Percentiles rank a stretch among this genome's conserved stretches.
These are phyloP conservation scores for Lamproptera curius DNA, from an alignment of 2,888 invertebrate species.

Conservation along the genomic window DNA sequence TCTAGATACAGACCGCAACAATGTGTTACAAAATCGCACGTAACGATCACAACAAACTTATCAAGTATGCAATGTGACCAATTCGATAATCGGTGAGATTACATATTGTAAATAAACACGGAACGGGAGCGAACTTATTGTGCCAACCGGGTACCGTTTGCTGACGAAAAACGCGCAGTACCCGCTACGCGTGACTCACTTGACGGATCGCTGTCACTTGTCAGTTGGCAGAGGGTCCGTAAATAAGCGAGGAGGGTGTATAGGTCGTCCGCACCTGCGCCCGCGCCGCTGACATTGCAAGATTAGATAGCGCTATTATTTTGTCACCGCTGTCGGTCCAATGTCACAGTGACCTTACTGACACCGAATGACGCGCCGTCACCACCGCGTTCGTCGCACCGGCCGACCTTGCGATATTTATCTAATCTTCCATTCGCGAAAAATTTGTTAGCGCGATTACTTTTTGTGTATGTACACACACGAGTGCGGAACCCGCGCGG, in stretches of 20 bases:
- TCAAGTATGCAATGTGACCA: neutral
- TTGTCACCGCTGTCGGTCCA: conserved; percentile 71
- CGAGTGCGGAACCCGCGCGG: conserved; percentile 4
- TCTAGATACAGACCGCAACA: neutral
- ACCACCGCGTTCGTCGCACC: conserved; percentile 54
- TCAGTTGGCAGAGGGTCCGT: conserved; percentile 23
- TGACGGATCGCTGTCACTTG: conserved; percentile 22
- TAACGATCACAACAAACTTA: neutral
- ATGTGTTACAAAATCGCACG: neutral
- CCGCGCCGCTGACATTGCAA: conserved; percentile 70
- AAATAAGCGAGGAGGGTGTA: conserved; percentile 45
- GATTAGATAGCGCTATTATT: conserved; percentile 76
- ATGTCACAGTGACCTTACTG: conserved; percentile 78
- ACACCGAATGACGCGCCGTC: conserved; percentile 68
- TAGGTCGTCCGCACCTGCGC: conserved; percentile 70
- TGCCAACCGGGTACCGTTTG: conserved; percentile 4
- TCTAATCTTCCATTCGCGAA: conserved; percentile 72
- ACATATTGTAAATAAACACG: neutral
- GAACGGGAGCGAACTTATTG: neutral
- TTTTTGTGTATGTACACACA: conserved; percentile 24
- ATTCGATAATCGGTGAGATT: neutral
- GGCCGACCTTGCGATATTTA: conserved; percentile 76
- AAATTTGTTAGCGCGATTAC: conserved; percentile 46
- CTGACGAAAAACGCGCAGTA: conserved; percentile 19
- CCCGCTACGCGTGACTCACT: conserved; percentile 23